A percentile compares a stretch with the other conserved stretches of the same genome.
These are phyloP conservation scores for Philopotamus ludificatus DNA, from an alignment of 1,140 invertebrate genomes.

Conservation along the genomic window DNA sequence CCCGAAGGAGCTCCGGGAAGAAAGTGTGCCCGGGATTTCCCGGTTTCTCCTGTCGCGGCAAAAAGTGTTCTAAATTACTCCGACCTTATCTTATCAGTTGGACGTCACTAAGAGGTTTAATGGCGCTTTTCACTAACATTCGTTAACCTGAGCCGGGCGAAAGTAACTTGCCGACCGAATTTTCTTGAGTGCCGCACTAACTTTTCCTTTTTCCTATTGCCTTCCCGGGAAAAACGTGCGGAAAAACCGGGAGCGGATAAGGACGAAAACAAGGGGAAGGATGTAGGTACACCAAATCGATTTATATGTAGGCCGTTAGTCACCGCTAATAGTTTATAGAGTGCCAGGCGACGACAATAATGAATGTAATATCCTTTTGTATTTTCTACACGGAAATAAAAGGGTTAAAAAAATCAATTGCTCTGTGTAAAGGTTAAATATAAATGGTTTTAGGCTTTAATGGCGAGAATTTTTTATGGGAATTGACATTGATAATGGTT, in stretches of 20 bases:
- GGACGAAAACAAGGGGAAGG: conserved; percentile 2
- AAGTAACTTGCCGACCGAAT: conserved; percentile 19
- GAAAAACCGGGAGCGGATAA: conserved; percentile 2
- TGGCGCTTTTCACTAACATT: conserved; percentile 40
- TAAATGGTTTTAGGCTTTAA: too few relatives aligned
- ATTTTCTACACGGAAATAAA: not conserved
- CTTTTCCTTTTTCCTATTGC: not conserved
- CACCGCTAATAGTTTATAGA: conserved; percentile 25
- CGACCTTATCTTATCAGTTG: conserved; percentile 41
- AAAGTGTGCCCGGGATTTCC: not conserved
- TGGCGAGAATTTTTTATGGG: too few relatives aligned
- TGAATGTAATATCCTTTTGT: too few relatives aligned
- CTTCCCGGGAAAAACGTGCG: not conserved
- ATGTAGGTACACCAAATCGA: conserved; percentile 25
- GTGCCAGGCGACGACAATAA: conserved; percentile 4
- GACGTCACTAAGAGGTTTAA: conserved; percentile 41
- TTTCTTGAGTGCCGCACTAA: conserved; percentile 13
- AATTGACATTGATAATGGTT: too few relatives aligned
- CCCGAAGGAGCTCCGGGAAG: conserved; percentile 17
- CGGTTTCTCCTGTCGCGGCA: conserved; percentile 22
- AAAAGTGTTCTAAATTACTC: conserved; percentile 41
- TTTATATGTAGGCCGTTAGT: conserved; percentile 28
- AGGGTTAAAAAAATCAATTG: too few relatives aligned
- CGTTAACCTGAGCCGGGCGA: conserved; percentile 35
- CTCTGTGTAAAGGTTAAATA: too few relatives aligned